Base-by-base conservation (phyloP, 2,113 vertebrate genomes). In the Cepphus grylle region DNA sequence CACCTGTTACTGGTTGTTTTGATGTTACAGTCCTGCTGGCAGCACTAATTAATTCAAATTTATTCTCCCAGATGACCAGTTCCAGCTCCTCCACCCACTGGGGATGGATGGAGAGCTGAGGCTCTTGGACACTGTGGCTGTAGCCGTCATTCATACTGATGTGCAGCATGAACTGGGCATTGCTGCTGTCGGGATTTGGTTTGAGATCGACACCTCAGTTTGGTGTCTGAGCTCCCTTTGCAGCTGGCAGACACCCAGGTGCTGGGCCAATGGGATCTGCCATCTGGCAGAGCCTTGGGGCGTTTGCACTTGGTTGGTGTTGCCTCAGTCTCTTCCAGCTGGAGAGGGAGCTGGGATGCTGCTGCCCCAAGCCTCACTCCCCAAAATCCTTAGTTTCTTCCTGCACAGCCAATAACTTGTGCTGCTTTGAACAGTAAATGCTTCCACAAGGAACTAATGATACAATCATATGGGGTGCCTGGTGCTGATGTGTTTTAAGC, bases 241-340 rank as follows among this genome's bases (percentile, higher is more conserved):
- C 34, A 70, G 36, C 20, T 0, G 1, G 26, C n/a, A 55, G 66
- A 67, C n/a, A 25, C 18, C 12, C 4, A 4, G 20, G 36, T 1
- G 1, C 49, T 40, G 55, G 53, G 55, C 23, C 19, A 42, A 25
- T 0, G 0, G 47, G 40, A 40, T 52, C 34, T 34, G 61, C 30
- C 0, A 1, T 62, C 67, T 53, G 34, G 50, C 0, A 34, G 7
- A 73, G 40, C 15, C 6, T 2, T 0, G 0, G 42, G 21, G 12
- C 1, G 0, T 67, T 53, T 15, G 45, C 14, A 3, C 23, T 50
- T 52, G 36, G 17, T 30, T 0, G 2, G 16, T 30, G 13, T n/a
- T 30, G 11, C 15, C 15, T 69, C 23, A 4, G 6, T 49, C 42
- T 74, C 23, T 13, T 50, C 9, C 1, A 1, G 40, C 26, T 55